Base-by-base conservation (phyloP, 2,113 vertebrate species). In the Octodon degus region DNA sequence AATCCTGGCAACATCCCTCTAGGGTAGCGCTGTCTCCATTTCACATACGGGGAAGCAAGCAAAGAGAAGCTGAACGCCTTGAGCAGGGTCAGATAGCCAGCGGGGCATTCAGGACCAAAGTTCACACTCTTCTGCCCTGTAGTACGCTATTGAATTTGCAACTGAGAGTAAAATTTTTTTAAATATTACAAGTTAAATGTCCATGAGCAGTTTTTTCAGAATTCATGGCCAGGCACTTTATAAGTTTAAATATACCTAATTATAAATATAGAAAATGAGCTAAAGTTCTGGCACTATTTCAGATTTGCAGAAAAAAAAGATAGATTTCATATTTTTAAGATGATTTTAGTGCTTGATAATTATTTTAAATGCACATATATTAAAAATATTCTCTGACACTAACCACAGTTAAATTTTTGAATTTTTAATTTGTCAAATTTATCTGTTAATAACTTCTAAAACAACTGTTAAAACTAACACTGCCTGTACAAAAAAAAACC, bases 341-440 rank as follows among this genome's bases (percentile, higher is more conserved):
- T 91, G 68, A 96, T 96, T 91, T 96, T 91, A 94, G 90, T 93
- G 37, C 72, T 97, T 85, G n/a, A 91, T 95, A 91, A 95, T 98
- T 97, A 97, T 95, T 96, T 97, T 96, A 96, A 97, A 96, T 97
- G 91, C 27, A 94, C 84, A 96, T 96, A 93, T 92, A 94, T 96
- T 97, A 94, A 97, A 94, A 93, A 55, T 89, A 94, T 89, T 97
- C 89, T 86, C 63, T 90, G 47, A 92, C 77, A 90, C 96, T 97
- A 97, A 97, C 50, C 37, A 93, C 13, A 58, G 58, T 97, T 96
- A 97, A 91, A 93, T 95, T 96, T 92, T 95, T 96, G 83, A 96
- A 97, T 96, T 93, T 96, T 97, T 96, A 97, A 97, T 97, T 96
- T 97, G 60, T 95, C 80, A 63, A 79, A 79, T 95, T 96, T 97